Conservation (phyloP, 53 echinoderm and acorn worm species). For the Mesocentrotus franciscanus region DNA sequence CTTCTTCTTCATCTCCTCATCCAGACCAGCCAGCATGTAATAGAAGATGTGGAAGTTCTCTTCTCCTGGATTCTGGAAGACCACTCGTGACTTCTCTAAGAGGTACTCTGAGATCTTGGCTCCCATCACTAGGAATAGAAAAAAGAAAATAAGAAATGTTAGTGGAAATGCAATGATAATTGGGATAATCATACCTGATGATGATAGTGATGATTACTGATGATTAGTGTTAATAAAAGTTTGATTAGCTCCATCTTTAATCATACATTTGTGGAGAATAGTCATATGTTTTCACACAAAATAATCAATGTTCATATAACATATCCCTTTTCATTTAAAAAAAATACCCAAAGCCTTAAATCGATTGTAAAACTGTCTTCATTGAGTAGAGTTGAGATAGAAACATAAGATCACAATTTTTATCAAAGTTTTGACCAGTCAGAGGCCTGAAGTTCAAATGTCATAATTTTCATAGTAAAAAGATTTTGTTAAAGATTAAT, state of each 20-base stretch:
- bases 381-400: no score
- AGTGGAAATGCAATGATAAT: neutral
- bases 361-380: no score
- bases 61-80: slow-evolving; percentile 95
- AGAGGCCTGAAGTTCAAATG: neutral
- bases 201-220: no score
- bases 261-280: no score
- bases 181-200: no score
- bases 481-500: neutral
- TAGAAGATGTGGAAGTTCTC: slow-evolving; percentile 99
- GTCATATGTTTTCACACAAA: no score
- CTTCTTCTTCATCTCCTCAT: slow-evolving; percentile 77
- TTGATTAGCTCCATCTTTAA: no score
- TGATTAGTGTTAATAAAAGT: no score
- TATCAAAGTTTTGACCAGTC: neutral
- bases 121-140: slow-evolving; percentile 89
- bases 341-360: no score
- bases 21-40: slow-evolving; percentile 97
- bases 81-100: slow-evolving; percentile 95
- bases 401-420: no score
- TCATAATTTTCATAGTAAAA: neutral
- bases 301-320: no score
- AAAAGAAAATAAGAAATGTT: neutral
- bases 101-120: slow-evolving; percentile 99
- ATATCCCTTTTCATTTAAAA: no score